Conservation (phyloP, 2,888 invertebrate genomes). For the Megamerina dolium region DNA sequence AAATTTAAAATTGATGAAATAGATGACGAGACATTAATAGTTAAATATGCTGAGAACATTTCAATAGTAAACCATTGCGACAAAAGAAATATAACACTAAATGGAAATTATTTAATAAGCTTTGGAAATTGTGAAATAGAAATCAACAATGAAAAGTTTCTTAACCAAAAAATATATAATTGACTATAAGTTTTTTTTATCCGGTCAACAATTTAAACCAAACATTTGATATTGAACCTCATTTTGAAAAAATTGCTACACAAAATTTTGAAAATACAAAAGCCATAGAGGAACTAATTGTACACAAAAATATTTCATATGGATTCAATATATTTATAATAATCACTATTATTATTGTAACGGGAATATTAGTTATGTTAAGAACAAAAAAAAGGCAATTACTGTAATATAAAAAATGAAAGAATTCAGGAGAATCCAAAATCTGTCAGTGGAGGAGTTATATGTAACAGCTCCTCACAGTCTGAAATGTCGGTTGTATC, state of each 20-base stretch:
- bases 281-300: slow-evolving; percentile 3
- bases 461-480: too few species aligned
- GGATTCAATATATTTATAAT: background rate
- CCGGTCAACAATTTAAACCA: slow-evolving; percentile 2
- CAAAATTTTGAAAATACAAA: slow-evolving; percentile 6
- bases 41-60: slow-evolving; percentile 1
- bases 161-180: background rate
- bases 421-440: background rate
- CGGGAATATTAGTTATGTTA: background rate
- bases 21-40: background rate
- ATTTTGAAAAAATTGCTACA: slow-evolving; percentile 5
- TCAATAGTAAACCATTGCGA: background rate
- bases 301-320: slow-evolving; percentile 9
- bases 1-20: background rate
- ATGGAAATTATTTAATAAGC: background rate
- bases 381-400: background rate
- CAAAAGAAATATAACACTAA: background rate
- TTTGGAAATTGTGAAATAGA: background rate
- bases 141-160: background rate
- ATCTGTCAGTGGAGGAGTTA: too few species aligned
- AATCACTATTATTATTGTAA: background rate
- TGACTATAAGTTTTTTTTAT: slow-evolving; percentile 4
- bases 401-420: background rate
- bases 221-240: slow-evolving; percentile 1
- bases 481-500: too few species aligned